phyloP scores from a whole-genome alignment of 2,888 invertebrate species.

The Charanyca ferruginea region DNA sequence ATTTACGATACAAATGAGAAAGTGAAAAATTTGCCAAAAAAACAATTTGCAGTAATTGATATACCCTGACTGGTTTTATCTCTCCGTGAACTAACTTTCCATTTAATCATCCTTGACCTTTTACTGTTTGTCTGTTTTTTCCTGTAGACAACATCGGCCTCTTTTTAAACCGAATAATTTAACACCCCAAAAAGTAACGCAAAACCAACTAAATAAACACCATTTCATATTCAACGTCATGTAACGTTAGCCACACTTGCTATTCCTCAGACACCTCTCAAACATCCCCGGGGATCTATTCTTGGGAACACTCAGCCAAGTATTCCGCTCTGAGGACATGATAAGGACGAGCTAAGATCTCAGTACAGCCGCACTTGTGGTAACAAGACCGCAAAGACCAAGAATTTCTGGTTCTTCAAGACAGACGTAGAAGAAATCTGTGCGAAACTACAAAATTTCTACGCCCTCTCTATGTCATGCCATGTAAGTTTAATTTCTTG shows the following conservation, averaged over 20 bases:
- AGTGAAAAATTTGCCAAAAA: not conserved
- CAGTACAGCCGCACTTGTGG: slow-evolving; percentile 45
- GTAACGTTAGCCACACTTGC: slow-evolving; percentile 7
- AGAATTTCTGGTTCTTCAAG: slow-evolving; percentile 16
- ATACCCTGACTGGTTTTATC: not conserved
- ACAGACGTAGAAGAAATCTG: slow-evolving; percentile 19
- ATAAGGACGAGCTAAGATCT: slow-evolving; percentile 36
- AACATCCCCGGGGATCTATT: slow-evolving; percentile 28
- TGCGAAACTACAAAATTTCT: slow-evolving; percentile 13
- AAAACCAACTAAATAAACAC: slow-evolving; percentile 24
- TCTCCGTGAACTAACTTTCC: not conserved
- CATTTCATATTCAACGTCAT: slow-evolving; percentile 23
- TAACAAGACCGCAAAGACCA: slow-evolving; percentile 25
- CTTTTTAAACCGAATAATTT: not conserved
- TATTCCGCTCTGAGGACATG: slow-evolving; percentile 35
- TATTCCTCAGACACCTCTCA: slow-evolving; percentile 31
- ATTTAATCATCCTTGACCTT: not conserved
- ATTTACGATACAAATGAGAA: not conserved
- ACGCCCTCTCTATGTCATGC: not conserved
- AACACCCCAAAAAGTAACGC: not conserved
- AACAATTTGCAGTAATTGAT: slow-evolving; percentile 2
- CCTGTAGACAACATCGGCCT: not conserved
- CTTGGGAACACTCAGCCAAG: slow-evolving; percentile 24
- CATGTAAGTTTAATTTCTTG: slow-evolving; percentile 15
- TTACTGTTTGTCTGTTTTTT: not conserved